A percentile compares a stretch with the other conserved stretches of the same genome.
Evolutionary conservation across 1,140 invertebrate genomes (phyloP).

Genomic region (Anastrepha obliqua): DNA sequence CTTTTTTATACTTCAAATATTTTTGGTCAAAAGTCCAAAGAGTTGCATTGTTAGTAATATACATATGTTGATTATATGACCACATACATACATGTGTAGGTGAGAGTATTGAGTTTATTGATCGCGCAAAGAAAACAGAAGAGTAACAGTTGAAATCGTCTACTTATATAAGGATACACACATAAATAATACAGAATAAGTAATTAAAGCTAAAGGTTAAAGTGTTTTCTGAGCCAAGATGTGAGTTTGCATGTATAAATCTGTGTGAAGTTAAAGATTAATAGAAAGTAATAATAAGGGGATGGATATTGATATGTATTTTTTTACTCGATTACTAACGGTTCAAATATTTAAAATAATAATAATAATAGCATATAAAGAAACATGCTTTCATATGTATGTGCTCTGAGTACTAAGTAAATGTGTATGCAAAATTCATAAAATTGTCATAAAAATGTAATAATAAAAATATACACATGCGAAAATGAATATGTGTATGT

Average conservation of each 20-base stretch:
- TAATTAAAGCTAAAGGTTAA: slow-evolving; percentile 12
- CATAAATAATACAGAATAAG: background rate
- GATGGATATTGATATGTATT: slow-evolving; percentile 44
- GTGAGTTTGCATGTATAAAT: slow-evolving; percentile 1
- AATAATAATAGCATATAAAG: background rate
- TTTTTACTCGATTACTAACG: slow-evolving; percentile 33
- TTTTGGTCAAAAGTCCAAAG: too few relatives aligned
- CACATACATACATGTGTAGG: too few relatives aligned
- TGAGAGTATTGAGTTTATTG: background rate
- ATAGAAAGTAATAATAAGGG: slow-evolving; percentile 15
- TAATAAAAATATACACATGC: too few relatives aligned
- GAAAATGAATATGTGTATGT: too few relatives aligned
- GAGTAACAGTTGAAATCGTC: too few relatives aligned
- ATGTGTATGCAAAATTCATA: slow-evolving; percentile 5
- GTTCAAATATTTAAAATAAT: background rate
- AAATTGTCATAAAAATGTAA: background rate
- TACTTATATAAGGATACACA: background rate
- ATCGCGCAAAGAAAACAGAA: background rate
- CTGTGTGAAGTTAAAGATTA: slow-evolving; percentile 6
- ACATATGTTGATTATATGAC: too few relatives aligned
- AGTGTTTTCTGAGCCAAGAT: background rate
- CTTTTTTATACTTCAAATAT: too few relatives aligned
- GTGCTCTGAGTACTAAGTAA: background rate
- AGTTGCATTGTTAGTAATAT: too few relatives aligned
- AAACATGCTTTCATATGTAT: too few relatives aligned